Base-by-base conservation (phyloP, 2,888 invertebrate species). In the Acutogordius australiensis region DNA sequence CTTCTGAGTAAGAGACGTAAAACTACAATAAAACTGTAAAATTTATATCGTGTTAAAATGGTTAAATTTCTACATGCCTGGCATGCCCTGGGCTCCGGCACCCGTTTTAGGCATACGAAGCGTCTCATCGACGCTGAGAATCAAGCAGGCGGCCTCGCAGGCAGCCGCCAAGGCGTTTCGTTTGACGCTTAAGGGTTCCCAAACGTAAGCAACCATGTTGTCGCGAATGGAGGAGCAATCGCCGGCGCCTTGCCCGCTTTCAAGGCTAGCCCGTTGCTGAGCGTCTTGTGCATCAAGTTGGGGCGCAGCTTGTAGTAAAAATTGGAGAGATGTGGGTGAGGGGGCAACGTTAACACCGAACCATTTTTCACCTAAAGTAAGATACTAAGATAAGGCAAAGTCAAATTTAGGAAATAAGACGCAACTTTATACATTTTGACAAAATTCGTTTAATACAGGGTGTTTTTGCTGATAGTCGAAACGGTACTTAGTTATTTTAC, bases 121-220 rank as follows among this genome's bases (percentile, higher is more conserved):
- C 1, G 97, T 99, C 72, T 99, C 94, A 69, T 97, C 97, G 1
- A 99, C 86, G 0, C 90, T 90, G 2, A 97, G 76, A 66, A 99
- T 82, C 68, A 91, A 79, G 65, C 88, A 86, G 18, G 91, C 83
- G 1, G 97, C 97, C 73, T 78, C 97, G 62, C 82, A 79, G 0
- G 97, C 97, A 18, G 94, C 91, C 0, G 82, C 85, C 64, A 99
- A 75, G 0, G 94, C 94, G 72, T 99, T 99, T 64, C 83, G 80
- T 74, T 97, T 99, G 60, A 97, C 82, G 45, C 94, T 75, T 2
- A 90, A 82, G 1, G 97, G 97, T 72, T 97, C 97, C 91, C 94
- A 97, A 61, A 97, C 87, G 71, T 86, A 97, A 2, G 79, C 79
- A 59, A 77, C 80, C 73, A 82, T 84, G 74, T 97, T 99, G 69